A percentile compares a stretch with the other conserved stretches of the same genome.
Conservation (phyloP, 2,888 invertebrate genomes). For the Zygogramma bicolorata region DNA sequence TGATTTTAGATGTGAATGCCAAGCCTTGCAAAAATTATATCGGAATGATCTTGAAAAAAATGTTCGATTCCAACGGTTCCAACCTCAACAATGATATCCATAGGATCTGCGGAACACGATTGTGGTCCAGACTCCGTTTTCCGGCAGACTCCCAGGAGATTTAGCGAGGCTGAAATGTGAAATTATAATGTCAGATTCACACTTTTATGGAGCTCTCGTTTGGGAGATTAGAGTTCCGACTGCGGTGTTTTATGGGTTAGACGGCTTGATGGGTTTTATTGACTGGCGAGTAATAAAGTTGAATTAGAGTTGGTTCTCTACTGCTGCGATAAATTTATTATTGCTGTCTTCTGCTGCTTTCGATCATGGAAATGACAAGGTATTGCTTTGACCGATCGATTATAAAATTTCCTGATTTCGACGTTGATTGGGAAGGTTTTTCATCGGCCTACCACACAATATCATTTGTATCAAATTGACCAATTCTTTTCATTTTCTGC, state of each 20-base stretch:
- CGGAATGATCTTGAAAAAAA: no score
- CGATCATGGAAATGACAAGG: neutral
- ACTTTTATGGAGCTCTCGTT: slow-evolving; percentile 14
- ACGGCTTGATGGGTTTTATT: neutral
- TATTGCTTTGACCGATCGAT: neutral
- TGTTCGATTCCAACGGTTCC: no score
- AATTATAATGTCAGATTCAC: slow-evolving; percentile 17
- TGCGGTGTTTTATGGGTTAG: neutral
- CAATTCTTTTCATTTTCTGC: no score
- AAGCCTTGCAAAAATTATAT: no score
- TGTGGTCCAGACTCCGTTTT: slow-evolving; percentile 19
- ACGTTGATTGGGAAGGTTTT: no score
- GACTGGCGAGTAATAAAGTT: neutral
- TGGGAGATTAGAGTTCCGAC: neutral
- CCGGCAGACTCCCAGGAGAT: slow-evolving; percentile 17
- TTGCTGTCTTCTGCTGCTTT: neutral
- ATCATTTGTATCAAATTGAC: no score
- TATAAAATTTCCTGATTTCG: neutral
- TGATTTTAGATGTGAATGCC: no score
- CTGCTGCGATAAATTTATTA: neutral
- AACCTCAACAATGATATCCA: no score
- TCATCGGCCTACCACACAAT: no score
- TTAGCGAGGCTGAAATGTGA: slow-evolving; percentile 26
- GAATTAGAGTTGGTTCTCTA: neutral
- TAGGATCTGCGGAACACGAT: neutral